These are phyloP conservation scores for Phoebastria nigripes DNA, from an alignment of 2,797 vertebrate species.

Conservation along the genomic window DNA sequence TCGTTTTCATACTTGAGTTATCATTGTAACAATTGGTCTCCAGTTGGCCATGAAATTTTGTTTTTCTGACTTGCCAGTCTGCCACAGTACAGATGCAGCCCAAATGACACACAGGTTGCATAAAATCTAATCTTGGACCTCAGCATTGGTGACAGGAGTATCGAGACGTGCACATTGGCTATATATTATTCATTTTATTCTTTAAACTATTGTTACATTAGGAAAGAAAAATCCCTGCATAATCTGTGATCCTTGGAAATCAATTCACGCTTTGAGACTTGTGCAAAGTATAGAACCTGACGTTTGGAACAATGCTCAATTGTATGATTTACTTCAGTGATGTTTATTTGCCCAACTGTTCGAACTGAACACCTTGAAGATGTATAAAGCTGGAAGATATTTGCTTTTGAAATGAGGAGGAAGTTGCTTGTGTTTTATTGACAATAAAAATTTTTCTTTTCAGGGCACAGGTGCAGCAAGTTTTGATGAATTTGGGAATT, in stretches of 20 bases:
- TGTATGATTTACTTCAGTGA: not conserved
- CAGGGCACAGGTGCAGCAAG: slow-evolving; percentile 97
- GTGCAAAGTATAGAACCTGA: not conserved
- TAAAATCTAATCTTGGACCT: not conserved
- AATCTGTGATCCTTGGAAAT: not conserved
- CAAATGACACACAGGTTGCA: not conserved
- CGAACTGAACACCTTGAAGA: not conserved
- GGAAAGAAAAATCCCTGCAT: not conserved
- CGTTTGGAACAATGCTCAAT: rapidly evolving
- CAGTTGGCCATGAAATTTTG: not conserved
- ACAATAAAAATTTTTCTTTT: not conserved
- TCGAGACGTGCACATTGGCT: not conserved
- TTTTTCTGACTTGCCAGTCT: not conserved
- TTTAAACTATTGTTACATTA: not conserved
- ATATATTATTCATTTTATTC: not conserved
- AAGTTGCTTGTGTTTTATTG: not conserved
- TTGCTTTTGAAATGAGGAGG: not conserved
- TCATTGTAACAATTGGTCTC: not conserved
- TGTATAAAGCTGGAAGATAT: not conserved
- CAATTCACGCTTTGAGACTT: rapidly evolving
- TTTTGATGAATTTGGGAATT: slow-evolving; percentile 98
- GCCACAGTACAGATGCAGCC: not conserved
- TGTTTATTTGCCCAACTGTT: not conserved
- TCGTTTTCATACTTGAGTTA: not conserved
- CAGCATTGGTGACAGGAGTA: not conserved